phyloP scores from a whole-genome alignment of 2,888 invertebrate genomes.

The Pandemis heparana region DNA sequence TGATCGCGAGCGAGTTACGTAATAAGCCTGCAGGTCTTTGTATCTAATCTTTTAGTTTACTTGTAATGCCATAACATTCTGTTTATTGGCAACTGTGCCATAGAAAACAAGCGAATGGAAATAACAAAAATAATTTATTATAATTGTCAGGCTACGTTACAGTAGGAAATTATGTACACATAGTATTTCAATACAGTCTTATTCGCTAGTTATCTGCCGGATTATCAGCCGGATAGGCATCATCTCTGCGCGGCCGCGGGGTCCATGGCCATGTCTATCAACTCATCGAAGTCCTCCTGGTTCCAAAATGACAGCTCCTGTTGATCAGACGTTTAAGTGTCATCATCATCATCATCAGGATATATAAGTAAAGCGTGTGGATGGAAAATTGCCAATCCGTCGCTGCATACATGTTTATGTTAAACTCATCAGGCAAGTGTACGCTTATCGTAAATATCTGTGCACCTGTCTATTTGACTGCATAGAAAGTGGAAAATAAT shows the following conservation, averaged over 20 bases:
- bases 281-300: slow-evolving; percentile 77
- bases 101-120: slow-evolving; percentile 7
- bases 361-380: too few relatives aligned
- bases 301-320: slow-evolving; percentile 81
- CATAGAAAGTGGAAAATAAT: too few relatives aligned
- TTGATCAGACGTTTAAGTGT: slow-evolving; percentile 49
- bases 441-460: too few relatives aligned
- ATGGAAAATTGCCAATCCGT: too few relatives aligned
- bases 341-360: neutral
- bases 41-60: too few relatives aligned
- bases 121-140: slow-evolving; percentile 55
- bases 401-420: too few relatives aligned
- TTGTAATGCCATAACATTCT: neutral
- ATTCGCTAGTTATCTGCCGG: neutral
- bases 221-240: slow-evolving; percentile 44
- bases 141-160: slow-evolving; percentile 37
- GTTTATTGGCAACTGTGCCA: too few relatives aligned
- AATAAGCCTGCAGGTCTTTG: too few relatives aligned
- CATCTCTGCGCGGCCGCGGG: slow-evolving; percentile 67
- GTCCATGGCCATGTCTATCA: slow-evolving; percentile 80
- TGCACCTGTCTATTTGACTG: too few relatives aligned
- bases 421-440: too few relatives aligned
- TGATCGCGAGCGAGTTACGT: too few relatives aligned
- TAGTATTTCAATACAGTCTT: slow-evolving; percentile 41
- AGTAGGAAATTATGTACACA: slow-evolving; percentile 44